These are phyloP conservation scores for Percina caprodes DNA, from an alignment of 2,113 vertebrate genomes.

Conservation along the genomic window DNA sequence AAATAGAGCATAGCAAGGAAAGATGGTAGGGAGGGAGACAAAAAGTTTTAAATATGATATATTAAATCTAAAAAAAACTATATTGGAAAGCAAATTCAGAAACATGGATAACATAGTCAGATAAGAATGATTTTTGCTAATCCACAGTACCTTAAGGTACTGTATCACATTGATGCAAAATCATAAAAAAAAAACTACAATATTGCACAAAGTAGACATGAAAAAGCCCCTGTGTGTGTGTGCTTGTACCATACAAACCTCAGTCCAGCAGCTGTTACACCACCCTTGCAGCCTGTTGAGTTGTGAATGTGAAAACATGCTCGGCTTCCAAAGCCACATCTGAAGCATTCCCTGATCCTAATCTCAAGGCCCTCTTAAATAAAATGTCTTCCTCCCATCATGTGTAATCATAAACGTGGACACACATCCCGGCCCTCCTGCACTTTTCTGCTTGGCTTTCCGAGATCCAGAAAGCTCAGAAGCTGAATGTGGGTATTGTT, in stretches of 20 bases:
- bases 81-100: no score
- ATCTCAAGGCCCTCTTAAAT: conserved; percentile 67
- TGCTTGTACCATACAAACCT: conserved; percentile 19
- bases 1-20: no score
- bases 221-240: conserved; percentile 15
- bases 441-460: conserved; percentile 40
- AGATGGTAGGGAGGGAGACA: no score
- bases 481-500: conserved; percentile 77
- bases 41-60: no score
- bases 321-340: conserved; percentile 68
- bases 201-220: background rate
- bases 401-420: conserved; percentile 66
- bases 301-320: conserved; percentile 64
- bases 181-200: background rate
- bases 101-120: no score
- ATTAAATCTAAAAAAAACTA: no score
- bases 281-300: conserved; percentile 47
- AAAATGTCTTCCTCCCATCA: conserved; percentile 67
- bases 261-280: conserved; percentile 24
- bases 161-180: background rate
- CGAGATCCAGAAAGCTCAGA: conserved; percentile 14
- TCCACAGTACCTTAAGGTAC: no score
- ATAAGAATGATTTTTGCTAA: no score
- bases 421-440: conserved; percentile 49
- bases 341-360: conserved; percentile 67